Evolutionary conservation across 1,140 invertebrate species (phyloP).

Genomic region (Drosophila ambigua): DNA sequence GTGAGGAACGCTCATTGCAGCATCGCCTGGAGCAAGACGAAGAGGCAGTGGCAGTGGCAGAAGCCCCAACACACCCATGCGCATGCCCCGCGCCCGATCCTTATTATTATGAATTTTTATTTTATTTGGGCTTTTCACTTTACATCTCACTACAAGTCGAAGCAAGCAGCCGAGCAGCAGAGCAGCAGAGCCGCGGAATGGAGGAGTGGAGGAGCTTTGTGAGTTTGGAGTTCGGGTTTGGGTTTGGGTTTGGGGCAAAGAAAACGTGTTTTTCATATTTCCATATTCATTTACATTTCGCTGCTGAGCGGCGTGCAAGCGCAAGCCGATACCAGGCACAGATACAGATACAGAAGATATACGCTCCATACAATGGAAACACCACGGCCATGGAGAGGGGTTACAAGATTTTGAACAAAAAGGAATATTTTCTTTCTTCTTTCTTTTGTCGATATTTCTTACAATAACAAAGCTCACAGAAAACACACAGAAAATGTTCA

Average conservation of each 20-base stretch:
- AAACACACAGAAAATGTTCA: conserved; percentile 12
- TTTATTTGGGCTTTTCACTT: conserved; percentile 68
- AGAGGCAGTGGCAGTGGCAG: neutral
- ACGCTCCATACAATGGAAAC: neutral
- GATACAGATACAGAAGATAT: neutral
- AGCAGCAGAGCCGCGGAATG: no score
- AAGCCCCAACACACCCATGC: neutral
- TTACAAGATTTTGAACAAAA: conserved; percentile 16
- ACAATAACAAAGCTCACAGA: conserved; percentile 26
- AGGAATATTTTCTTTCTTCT: conserved; percentile 43
- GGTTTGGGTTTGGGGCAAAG: conserved; percentile 3
- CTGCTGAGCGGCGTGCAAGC: conserved; percentile 9
- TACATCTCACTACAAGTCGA: conserved; percentile 34
- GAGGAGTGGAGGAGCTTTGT: no score
- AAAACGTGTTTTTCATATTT: conserved; percentile 75
- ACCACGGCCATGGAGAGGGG: neutral
- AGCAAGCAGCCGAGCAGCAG: neutral
- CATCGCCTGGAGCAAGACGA: conserved; percentile 10
- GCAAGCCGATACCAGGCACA: conserved; percentile 17
- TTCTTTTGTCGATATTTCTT: conserved; percentile 21
- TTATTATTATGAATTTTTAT: conserved; percentile 59
- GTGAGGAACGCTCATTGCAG: conserved; percentile 20
- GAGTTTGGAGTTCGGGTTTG: no score
- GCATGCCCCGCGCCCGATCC: conserved; percentile 12
- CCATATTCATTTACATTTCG: conserved; percentile 68